Evolutionary conservation across 1,140 invertebrate genomes (phyloP), one percentile per base, ranked within the genome.

Genomic region (Drosophila subobscura): DNA sequence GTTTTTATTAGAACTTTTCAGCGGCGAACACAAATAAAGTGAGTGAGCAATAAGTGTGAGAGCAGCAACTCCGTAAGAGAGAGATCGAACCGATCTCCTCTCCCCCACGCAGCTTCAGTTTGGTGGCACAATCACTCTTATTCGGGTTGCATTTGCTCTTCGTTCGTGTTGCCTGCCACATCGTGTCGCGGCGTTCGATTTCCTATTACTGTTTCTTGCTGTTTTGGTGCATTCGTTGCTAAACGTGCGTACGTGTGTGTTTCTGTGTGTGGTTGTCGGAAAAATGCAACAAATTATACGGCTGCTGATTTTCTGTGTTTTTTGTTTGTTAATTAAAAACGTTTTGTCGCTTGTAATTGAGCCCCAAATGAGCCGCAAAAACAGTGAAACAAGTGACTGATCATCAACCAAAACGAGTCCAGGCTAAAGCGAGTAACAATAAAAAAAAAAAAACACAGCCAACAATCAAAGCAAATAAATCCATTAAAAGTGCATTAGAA

Each of bases 401-500:
- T 60, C 29, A 72, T 72, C 50, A 42, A 57, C 49, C 65, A 33
- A 74, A 63, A 50, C 66, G 46, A 68, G 64, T 56, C 55, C 2
- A 37, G 3, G 33, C 33, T 12, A 12, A 37, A 37, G 33, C 33
- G 10, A 37, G 14, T 53, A 14, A 49, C 40, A 22, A 51, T 47
- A 58, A 57, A 58, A 29, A 16, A 42, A 27, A 16, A 44, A 16
- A 29, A 65, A 58, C 49, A 55, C 50, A 14, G 6, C 42, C 16
- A 33, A 44, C 44, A 45, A 60, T 45, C 33, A 47, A 23, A 46
- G 51, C 14, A 40, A 61, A 65, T 76, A 33, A 67, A 72, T 58
- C 63, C 78, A 86, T 88, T 88, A 86, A 81, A 81, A 86, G 79
- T 83, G 77, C 81, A 86, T 86, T 88, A 85, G 60, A 77, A 70